Evolutionary conservation across 2,888 invertebrate genomes (phyloP).

Genomic region (Trachelus troglodyta): DNA sequence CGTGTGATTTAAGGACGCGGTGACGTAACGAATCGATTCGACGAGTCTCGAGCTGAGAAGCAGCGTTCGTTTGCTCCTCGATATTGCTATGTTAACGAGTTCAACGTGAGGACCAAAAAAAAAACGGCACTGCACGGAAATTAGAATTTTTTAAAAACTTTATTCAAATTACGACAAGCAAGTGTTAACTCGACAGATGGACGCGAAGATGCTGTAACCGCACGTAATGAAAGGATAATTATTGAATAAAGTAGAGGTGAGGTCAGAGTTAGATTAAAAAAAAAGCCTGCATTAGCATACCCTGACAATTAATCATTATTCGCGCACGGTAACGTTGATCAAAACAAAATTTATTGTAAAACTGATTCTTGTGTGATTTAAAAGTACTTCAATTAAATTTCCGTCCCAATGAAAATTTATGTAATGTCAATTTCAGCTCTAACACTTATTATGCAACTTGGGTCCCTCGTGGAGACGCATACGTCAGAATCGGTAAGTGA

Average conservation of each 20-base stretch:
- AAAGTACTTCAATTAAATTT: neutral
- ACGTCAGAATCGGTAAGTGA: neutral
- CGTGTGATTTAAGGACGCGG: neutral
- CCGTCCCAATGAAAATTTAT: neutral
- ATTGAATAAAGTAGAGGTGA: neutral
- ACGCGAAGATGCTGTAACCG: neutral
- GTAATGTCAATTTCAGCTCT: neutral
- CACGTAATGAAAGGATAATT: neutral
- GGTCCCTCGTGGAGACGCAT: neutral
- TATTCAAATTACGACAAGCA: no score
- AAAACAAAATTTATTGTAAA: neutral
- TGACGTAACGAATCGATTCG: neutral
- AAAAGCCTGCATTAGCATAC: neutral
- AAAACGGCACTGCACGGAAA: no score
- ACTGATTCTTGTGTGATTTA: neutral
- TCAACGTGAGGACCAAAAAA: neutral
- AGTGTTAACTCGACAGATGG: no score
- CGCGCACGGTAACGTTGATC: neutral
- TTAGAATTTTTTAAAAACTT: no score
- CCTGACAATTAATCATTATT: neutral
- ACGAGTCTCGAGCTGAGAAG: neutral
- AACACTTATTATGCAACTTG: neutral
- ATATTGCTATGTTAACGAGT: neutral
- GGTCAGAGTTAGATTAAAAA: neutral
- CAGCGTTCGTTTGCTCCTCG: neutral